Percentiles rank a stretch among this genome's conserved stretches.
Conservation (phyloP, 1,140 invertebrate genomes). For the Eulimnadia texana region DNA sequence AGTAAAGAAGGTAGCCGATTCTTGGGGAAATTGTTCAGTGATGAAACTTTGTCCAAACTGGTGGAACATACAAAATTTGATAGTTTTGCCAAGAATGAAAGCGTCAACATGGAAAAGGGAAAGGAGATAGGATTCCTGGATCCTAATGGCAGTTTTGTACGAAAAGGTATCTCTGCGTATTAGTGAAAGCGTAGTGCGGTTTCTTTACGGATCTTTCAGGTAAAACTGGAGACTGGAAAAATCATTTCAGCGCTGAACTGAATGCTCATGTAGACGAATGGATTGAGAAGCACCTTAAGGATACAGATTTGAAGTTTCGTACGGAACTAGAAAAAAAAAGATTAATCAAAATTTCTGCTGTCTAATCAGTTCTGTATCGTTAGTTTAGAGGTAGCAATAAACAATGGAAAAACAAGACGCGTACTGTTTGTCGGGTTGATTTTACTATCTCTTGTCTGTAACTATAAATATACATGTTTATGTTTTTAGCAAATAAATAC, state of each 20-base stretch:
- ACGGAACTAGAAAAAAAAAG: slow-evolving; percentile 17
- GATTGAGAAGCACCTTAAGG: slow-evolving; percentile 19
- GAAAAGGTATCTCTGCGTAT: slow-evolving; percentile 11
- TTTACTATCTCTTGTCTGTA: too few species aligned
- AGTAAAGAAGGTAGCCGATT: slow-evolving; percentile 55
- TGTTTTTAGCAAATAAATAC: too few species aligned
- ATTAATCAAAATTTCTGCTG: slow-evolving; percentile 11
- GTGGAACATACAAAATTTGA: slow-evolving; percentile 60
- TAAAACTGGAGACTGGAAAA: slow-evolving; percentile 31
- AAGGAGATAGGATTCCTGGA: not conserved
- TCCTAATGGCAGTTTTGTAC: slow-evolving; percentile 6
- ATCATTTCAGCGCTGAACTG: slow-evolving; percentile 30
- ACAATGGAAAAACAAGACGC: too few species aligned
- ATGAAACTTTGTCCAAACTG: slow-evolving; percentile 47
- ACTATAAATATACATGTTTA: too few species aligned
- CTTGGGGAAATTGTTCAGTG: slow-evolving; percentile 46
- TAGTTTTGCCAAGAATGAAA: slow-evolving; percentile 32
- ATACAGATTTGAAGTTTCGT: slow-evolving; percentile 17
- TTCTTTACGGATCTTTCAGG: slow-evolving; percentile 15
- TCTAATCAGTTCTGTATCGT: too few species aligned
- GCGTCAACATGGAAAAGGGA: slow-evolving; percentile 1
- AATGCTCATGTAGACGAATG: slow-evolving; percentile 25
- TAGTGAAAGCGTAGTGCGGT: not conserved
- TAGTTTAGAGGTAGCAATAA: too few species aligned
- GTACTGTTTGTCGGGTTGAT: too few species aligned